Base-by-base conservation (phyloP, 2,888 invertebrate genomes). In the Acronicta aceris region DNA sequence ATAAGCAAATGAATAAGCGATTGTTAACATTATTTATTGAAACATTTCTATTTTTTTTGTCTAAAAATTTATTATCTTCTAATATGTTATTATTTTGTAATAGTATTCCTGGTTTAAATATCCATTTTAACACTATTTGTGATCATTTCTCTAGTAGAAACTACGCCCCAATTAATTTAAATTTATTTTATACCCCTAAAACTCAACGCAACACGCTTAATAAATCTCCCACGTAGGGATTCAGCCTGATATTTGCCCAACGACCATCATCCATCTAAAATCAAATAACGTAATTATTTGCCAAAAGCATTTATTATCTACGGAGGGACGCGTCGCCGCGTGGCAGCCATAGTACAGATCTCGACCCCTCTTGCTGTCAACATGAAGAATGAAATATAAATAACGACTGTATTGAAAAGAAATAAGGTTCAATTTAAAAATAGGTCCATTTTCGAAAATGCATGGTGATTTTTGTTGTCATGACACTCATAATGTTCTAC, bases 221-320 rank as follows among this genome's bases (percentile, higher is more conserved):
- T 76, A 78, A 83, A 84, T 88, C 85, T 93, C 93, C 92, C 92
- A 92, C 91, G 91, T 85, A 84, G 81, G 83, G 72, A 79, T 74
- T 71, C 71, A 64, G 70, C 79, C 80, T 74, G 83, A 85, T 92
- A 85, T 93, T 91, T 92, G 83, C 89, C 38, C 78, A 81, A 79
- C 89, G 84, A 92, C 93, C 93, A 92, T 92, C 92, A 93, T 92
- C 93, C 89, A 83, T 92, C 91, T 87, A 90, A 92, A 91, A 93
- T 93, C 93, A 93, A 94, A 93, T 88, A 93, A 90, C 86, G 92
- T 90, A 91, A 92, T 92, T 93, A 94, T 93, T 94, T 93, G 93
- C 89, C 86, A 85, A 93, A 93, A 91, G 91, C 89, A 93, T 94
- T 93, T 93, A 90, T 90, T 92, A 90, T 92, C 91, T 87, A 88